Evolutionary conservation across 2,888 invertebrate genomes (phyloP), one percentile per base, ranked within the genome.

Genomic region (Sepioteuthis lessoniana): DNA sequence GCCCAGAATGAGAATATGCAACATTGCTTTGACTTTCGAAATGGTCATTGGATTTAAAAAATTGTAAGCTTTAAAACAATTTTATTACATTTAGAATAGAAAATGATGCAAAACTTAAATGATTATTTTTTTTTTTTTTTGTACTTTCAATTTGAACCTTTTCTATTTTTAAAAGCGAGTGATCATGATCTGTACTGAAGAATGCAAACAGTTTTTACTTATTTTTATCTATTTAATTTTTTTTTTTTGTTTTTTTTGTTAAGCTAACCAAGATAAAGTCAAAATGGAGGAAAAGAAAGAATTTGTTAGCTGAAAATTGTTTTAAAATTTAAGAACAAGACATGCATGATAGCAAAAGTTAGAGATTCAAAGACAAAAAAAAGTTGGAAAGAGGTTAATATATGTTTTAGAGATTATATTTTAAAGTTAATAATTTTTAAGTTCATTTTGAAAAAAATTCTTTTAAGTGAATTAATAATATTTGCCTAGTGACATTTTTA

Each of bases 101-200:
- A 55, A 50, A 55, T 21, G 7, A 55, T 76, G 16, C n/a, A 35
- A n/a, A 13, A n/a, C n/a, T n/a, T 16, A 2, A n/a, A 35, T n/a
- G 13, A 2, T 76, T 76, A n/a, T 60, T 8, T 31, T 76, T 8
- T 76, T 76, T 76, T 0, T 10, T n/a, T 31, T 31, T 60, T 31
- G 8, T 31, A 60, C 31, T 25, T 25, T 25, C 31, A 25, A 4
- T 31, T 31, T 8, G 5, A 60, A 60, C 3, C 55, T 25, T 60
- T 25, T 8, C 3, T 60, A 8, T 76, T 76, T 10, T 76, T 76
- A 35, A 25, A 76, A 76, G 13, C n/a, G n/a, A n/a, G 1, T n/a
- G n/a, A 76, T 76, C 76, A 76, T 76, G 35, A 76, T 76, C n/a
- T 76, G 76, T 76, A 76, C 76, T 76, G 76, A 76, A 76, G 76